Conservation (phyloP, 2,797 vertebrate species). For the Rhynchonycteris naso region DNA sequence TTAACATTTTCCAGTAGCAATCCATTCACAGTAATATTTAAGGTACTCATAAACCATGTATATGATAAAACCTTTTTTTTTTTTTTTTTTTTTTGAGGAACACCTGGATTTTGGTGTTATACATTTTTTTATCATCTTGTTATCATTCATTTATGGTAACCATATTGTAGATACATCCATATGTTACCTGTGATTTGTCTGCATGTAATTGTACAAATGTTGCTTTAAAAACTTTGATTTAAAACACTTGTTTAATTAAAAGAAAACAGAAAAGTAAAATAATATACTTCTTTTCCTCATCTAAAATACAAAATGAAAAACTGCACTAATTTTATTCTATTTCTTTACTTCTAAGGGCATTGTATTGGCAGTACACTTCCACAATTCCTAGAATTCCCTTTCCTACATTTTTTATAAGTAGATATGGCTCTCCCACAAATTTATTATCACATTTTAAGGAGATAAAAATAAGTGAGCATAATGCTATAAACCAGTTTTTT, state of each 20-base stretch:
- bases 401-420: not conserved
- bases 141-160: constrained; percentile 34
- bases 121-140: not conserved
- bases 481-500: not conserved
- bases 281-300: not conserved
- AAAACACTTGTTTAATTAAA: not conserved
- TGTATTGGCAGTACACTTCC: not conserved
- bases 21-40: constrained; percentile 4
- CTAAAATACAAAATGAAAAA: not conserved
- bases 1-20: not conserved
- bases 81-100: not conserved
- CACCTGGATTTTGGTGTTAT: not conserved
- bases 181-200: constrained; percentile 52
- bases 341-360: not conserved
- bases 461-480: not conserved
- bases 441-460: constrained; percentile 46
- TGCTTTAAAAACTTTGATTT: constrained; percentile 11
- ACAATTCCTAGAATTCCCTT: not conserved
- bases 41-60: not conserved
- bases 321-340: not conserved
- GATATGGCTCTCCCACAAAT: not conserved
- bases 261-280: not conserved
- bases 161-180: not conserved
- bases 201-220: constrained; percentile 55
- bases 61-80: not conserved